Base-by-base conservation (phyloP, 2,888 invertebrate species). In the Volucella inflata region DNA sequence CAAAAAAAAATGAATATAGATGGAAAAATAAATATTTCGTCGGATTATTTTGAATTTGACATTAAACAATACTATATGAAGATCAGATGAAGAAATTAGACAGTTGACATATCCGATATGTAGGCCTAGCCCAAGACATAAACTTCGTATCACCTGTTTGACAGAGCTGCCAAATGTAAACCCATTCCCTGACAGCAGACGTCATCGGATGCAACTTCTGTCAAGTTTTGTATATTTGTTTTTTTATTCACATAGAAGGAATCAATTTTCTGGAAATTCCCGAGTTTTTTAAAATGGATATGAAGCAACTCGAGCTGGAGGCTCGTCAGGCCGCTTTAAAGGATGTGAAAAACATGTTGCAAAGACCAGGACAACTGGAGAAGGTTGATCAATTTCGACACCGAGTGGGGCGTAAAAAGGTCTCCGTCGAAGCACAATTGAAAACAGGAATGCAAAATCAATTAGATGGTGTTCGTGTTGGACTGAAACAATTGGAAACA, bases 401-500 rank as follows among this genome's bases (percentile, higher is more conserved):
- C 87, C 89, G 92, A 38, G 91, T 92, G 11, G 90, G 91, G 55
- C 89, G 92, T 2, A 92, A 92, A 80, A 92, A 92, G 53, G 91
- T 91, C 0, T 91, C 91, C 0, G 90, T 91, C n/a, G 92, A 92
- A 87, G 91, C 92, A 21, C 87, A 92, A 17, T 89, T 99, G 21
- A 99, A 99, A 93, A 98, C 99, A n/a, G 98, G 98, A 0, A 98
- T 99, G 93, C 99, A 99, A 92, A 98, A 98, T 87, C 99, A 99
- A 92, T 93, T 99, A 71, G 99, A 99, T 92, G 99, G 98, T 0
- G 99, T 99, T 0, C 95, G 97, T 88, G 96, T 97, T 11, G 99
- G 99, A 0, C 94, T 99, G 16, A 96, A 96, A 89, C 97, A 99
- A 90, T 93, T 99, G 53, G 96, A 97, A 89, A 95, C 95, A 77